Percentiles rank a stretch among this genome's conserved stretches.
phyloP scores from a whole-genome alignment of 2,797 vertebrate genomes.

The Cephalopachus bancanus region DNA sequence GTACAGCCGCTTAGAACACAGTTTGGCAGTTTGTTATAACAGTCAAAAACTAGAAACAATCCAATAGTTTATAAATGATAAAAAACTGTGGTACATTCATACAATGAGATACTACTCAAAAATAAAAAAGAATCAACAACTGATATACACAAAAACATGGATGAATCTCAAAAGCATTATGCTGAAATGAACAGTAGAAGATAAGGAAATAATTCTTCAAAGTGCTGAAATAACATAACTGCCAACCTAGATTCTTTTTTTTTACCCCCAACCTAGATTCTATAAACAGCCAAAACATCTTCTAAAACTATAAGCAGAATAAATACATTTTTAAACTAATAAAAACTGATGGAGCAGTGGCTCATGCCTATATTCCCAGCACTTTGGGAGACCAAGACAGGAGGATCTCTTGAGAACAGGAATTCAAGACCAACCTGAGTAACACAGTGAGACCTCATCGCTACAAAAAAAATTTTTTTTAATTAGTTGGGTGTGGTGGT shows the following conservation, averaged over 20 bases:
- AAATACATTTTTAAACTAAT: background rate
- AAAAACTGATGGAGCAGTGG: background rate
- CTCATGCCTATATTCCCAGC: no score
- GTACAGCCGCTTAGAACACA: background rate
- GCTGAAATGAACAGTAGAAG: background rate
- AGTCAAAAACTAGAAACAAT: background rate
- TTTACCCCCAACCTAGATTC: background rate
- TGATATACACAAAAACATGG: background rate
- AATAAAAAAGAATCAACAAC: background rate
- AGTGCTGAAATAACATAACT: background rate
- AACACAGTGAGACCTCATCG: no score
- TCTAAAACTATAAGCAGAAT: background rate
- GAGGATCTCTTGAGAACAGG: no score
- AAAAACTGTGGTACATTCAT: background rate
- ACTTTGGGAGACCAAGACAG: no score
- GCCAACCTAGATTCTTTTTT: background rate
- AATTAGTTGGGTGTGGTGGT: no score
- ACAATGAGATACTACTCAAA: background rate
- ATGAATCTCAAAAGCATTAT: background rate
- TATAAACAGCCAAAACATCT: background rate
- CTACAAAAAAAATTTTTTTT: no score
- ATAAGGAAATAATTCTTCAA: background rate
- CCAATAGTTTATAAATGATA: background rate
- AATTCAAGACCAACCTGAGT: no score
- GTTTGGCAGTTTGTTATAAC: background rate